Percentiles rank a stretch among this genome's conserved stretches.
These are phyloP conservation scores for Pollenia amentaria DNA, from an alignment of 2,888 invertebrate species.

Conservation along the genomic window DNA sequence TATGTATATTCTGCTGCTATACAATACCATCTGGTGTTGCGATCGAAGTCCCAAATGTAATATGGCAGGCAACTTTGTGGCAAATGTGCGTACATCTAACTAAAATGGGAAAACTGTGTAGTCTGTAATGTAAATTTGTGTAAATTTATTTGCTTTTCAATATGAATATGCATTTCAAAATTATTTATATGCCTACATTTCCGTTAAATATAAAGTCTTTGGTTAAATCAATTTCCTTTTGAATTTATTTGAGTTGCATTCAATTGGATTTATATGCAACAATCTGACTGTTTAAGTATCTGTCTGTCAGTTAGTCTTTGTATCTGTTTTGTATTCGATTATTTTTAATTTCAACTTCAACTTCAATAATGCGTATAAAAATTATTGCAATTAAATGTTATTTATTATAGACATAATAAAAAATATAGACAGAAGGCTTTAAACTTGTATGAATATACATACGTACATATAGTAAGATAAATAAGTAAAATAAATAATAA, in stretches of 20 bases:
- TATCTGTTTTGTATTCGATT: conserved; percentile 7
- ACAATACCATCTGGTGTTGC: conserved; percentile 42
- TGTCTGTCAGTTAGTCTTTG: conserved; percentile 4
- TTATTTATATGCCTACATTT: conserved; percentile 50
- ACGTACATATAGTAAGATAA: conserved; percentile 6
- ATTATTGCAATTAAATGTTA: conserved; percentile 47
- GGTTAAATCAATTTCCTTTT: conserved; percentile 50
- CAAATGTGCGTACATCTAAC: conserved; percentile 10
- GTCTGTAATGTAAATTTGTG: conserved; percentile 4
- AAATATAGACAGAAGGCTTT: conserved; percentile 5
- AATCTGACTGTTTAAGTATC: background rate
- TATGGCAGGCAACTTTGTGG: conserved; percentile 7
- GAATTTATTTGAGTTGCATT: conserved; percentile 16
- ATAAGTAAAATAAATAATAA: conserved; percentile 35
- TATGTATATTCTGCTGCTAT: conserved; percentile 2
- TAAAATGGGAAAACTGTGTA: conserved; percentile 19
- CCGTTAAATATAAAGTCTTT: conserved; percentile 57
- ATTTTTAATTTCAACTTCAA: conserved; percentile 20
- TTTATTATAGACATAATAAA: conserved; percentile 12
- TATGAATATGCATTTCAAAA: conserved; percentile 31
- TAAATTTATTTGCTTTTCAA: conserved; percentile 13
- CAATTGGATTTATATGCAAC: conserved; percentile 1
- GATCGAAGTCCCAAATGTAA: conserved; percentile 31
- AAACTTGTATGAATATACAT: background rate
- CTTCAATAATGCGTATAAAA: conserved; percentile 34